Evolutionary conservation across 2,113 vertebrate genomes (phyloP).

Genomic region (Oreochromis tanganicae): DNA sequence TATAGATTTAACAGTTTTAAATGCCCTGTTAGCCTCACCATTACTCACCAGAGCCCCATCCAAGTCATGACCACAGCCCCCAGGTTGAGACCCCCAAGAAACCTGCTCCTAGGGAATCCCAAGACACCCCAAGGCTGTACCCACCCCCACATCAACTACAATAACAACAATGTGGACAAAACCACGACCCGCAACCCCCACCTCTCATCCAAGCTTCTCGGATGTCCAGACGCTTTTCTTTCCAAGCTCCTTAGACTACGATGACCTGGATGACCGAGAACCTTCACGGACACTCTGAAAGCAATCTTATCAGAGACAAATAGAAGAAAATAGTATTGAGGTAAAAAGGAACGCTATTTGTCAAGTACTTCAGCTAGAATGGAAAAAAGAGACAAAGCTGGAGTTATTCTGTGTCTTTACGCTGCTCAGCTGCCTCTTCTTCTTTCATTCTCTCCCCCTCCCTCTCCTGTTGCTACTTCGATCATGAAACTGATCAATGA

Average conservation of each 20-base stretch:
- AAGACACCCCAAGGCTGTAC: not conserved
- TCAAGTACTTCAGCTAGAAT: not conserved
- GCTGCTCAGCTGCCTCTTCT: not conserved
- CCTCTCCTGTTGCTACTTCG: not conserved
- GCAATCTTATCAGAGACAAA: not conserved
- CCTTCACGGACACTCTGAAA: not conserved
- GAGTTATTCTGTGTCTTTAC: not conserved
- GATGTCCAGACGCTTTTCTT: not conserved
- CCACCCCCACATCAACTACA: not conserved
- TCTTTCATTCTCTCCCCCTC: not conserved
- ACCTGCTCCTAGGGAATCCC: not conserved
- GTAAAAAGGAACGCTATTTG: not conserved
- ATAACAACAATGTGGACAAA: not conserved
- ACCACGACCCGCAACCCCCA: not conserved
- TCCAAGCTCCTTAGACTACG: not conserved
- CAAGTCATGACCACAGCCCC: not conserved
- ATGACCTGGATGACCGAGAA: not conserved
- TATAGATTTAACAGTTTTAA: not conserved
- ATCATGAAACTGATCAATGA: not conserved
- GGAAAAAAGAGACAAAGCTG: not conserved
- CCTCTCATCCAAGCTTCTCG: not conserved
- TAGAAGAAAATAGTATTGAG: not conserved
- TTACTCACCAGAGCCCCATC: not conserved
- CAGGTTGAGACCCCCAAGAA: not conserved
- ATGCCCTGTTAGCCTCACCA: not conserved